Evolutionary conservation across 2,888 invertebrate species (phyloP), one percentile per base, ranked within the genome.

Genomic region (Volucella inflata): DNA sequence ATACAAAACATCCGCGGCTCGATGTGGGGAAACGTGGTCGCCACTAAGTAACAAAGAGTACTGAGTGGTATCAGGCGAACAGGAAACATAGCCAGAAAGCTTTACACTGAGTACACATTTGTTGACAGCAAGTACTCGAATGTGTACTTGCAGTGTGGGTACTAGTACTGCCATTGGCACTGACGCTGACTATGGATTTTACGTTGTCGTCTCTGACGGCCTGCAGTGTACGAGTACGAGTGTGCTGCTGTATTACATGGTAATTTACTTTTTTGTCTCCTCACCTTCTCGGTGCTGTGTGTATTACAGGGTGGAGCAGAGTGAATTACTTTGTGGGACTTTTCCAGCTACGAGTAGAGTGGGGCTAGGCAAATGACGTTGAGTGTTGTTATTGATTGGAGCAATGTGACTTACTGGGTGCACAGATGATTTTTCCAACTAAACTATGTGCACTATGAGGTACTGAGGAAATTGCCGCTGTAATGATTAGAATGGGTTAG

Each of bases 41-140:
- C 83, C 88, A 88, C 87, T 90, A 91, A 91, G 92, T 91, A 91
- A 91, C 91, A 91, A 90, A 90, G 89, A 91, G 92, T 92, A 92
- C 92, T 92, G 92, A 92, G 91, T 89, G 89, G 87, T 89, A 91
- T 89, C 91, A 92, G 92, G 92, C 90, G 89, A 88, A 17, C 92
- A 92, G 92, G 82, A 82, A 79, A 38, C 55, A 57, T 64, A 89
- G 89, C 79, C 88, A 81, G 87, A 81, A 83, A 89, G 89, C 89
- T 90, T 91, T 92, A 91, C 92, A 92, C 90, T 90, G 90, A 89
- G 89, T 91, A 91, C 89, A 87, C 88, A 83, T 87, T 88, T 72
- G 68, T 48, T 62, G 76, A 76, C 85, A 85, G 67, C 72, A 85
- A 85, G 81, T 85, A 85, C 85, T 85, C 57, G 60, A 38, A 16